phyloP scores from a whole-genome alignment of 1,140 invertebrate genomes.

The Solen grandis region DNA sequence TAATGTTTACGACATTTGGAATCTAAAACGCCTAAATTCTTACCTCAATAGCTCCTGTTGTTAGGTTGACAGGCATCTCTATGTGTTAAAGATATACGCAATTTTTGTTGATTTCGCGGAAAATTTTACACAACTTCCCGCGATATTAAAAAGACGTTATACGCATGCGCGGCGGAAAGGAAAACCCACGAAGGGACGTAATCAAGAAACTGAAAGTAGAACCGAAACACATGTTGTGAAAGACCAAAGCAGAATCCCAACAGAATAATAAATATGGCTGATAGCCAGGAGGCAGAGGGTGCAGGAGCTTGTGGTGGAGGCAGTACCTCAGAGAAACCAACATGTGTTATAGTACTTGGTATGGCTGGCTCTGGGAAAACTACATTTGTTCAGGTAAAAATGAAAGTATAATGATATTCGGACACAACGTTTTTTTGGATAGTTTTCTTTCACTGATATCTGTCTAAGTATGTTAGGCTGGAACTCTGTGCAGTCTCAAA shows the following conservation, averaged over 20 bases:
- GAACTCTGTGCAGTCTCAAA: no score
- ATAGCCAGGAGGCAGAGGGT: neutral
- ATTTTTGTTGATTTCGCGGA: constrained; percentile 33
- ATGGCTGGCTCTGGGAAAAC: constrained; percentile 96
- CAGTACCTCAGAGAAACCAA: constrained; percentile 76
- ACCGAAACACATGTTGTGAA: neutral
- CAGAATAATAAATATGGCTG: neutral
- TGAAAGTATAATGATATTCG: neutral
- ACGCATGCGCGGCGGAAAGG: constrained; percentile 20
- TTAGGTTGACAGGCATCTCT: constrained; percentile 15
- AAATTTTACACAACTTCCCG: constrained; percentile 43
- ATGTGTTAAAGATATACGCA: neutral
- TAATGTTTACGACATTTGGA: no score
- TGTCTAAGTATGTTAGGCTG: no score
- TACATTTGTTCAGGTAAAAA: constrained; percentile 89
- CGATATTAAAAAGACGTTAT: constrained; percentile 6
- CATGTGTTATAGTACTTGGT: constrained; percentile 91
- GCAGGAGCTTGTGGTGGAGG: neutral
- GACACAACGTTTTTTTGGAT: no score
- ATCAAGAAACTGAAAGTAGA: constrained; percentile 22
- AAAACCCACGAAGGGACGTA: no score
- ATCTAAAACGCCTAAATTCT: no score
- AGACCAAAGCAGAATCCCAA: neutral
- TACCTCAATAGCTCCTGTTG: constrained; percentile 51
- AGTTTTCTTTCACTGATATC: no score